Conservation (phyloP, 2,113 vertebrate species). For the Bambusicola thoracicus region DNA sequence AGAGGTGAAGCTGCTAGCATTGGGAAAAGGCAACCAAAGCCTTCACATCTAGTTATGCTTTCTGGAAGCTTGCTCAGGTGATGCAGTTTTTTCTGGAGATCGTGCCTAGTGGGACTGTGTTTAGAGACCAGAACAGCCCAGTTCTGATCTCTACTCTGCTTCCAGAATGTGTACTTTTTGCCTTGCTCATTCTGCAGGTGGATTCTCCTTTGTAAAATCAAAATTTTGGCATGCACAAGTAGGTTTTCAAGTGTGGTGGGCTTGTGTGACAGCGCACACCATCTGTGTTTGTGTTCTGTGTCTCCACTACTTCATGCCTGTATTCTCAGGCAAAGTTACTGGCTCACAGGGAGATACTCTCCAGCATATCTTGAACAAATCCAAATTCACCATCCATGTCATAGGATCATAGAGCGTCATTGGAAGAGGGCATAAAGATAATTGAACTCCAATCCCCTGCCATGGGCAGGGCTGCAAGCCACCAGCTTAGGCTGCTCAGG, state of each 20-base stretch:
- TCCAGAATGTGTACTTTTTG: not conserved
- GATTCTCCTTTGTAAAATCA: not conserved
- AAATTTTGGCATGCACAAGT: not conserved
- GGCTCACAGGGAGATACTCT: not conserved
- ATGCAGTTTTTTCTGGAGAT: not conserved
- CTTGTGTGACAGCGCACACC: not conserved
- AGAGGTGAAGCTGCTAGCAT: not conserved
- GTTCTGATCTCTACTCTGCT: not conserved
- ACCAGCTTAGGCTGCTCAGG: not conserved
- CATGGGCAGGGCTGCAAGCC: not conserved
- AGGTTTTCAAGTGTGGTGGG: not conserved
- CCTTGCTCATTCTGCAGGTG: rapidly evolving
- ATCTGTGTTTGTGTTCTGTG: not conserved
- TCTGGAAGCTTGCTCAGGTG: not conserved
- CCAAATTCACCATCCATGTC: not conserved
- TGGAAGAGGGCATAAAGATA: not conserved
- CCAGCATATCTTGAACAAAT: not conserved
- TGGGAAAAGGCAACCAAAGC: not conserved
- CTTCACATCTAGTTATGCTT: not conserved
- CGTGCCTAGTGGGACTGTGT: not conserved
- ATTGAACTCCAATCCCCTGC: not conserved
- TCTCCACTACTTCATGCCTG: not conserved
- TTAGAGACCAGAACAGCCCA: not conserved
- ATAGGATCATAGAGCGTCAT: not conserved
- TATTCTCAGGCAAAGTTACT: not conserved